Base-by-base conservation (phyloP, 1,140 invertebrate genomes). In the Matsumurasca onukii region DNA sequence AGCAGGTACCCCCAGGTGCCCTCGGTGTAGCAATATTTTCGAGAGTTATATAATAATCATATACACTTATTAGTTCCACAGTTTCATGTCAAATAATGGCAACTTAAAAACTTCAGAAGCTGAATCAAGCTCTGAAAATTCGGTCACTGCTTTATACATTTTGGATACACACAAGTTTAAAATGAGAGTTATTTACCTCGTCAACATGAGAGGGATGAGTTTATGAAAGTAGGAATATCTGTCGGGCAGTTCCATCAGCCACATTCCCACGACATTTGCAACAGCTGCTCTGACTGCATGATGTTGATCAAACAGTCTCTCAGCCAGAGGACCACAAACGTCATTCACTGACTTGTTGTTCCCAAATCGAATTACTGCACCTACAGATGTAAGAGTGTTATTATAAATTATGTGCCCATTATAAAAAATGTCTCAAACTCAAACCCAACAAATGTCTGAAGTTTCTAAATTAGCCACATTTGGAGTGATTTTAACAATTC, bases 201-300 rank as follows among this genome's bases (percentile, higher is more conserved):
- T 91, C n/a, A 94, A 75, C 2, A 93, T 79, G 9, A 94, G 74
- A 0, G 92, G 91, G 30, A 94, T 79, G 0, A 94, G 78, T 76
- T 86, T 88, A 71, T 87, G 82, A 78, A 90, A 92, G 77, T 85
- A 92, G 3, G 90, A 91, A 76, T 94, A 94, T 70, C 91, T 80
- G 78, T 94, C 91, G 29, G 80, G 79, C 15, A 92, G 80, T 27
- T 91, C 79, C 20, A 88, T 70, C 25, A 92, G 74, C 90, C 91
- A 91, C 2, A 79, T 76, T 17, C 88, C 86, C 22, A 88, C 84
- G 31, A 90, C 83, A 76, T 85, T 79, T 2, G 86, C 82, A 5
- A 91, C 86, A 71, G 88, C 85, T 69, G 73, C 34, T 70, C 92
- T 81, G 1, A 93, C 91, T 29, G 82, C 75, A 0, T 87, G 86